Conservation (phyloP, 2,888 invertebrate species). For the Cyaniris semiargus region DNA sequence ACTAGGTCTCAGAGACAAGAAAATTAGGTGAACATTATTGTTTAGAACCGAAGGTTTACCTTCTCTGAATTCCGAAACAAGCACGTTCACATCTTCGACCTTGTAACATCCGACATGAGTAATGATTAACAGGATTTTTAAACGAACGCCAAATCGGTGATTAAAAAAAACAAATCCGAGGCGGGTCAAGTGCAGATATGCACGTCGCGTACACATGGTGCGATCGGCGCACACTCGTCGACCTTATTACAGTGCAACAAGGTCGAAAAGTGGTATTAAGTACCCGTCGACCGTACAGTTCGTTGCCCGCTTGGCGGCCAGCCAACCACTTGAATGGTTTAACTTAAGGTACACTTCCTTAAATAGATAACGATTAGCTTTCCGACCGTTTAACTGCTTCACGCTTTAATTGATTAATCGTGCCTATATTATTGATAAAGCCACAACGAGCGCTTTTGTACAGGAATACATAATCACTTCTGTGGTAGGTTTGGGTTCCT, state of each 20-base stretch:
- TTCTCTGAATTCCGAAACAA: background rate
- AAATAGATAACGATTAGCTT: conserved; percentile 62
- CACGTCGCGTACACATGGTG: background rate
- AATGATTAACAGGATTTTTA: background rate
- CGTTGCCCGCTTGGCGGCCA: conserved; percentile 63
- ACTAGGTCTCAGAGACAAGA: background rate
- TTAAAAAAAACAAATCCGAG: conserved; percentile 1
- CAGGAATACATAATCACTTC: background rate
- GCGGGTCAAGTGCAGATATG: conserved; percentile 16
- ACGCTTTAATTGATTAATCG: conserved; percentile 26
- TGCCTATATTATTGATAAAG: conserved; percentile 12
- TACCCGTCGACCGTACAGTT: conserved; percentile 65
- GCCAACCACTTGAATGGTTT: conserved; percentile 73
- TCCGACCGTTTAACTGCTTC: conserved; percentile 34
- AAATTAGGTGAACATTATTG: background rate
- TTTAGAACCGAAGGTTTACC: background rate
- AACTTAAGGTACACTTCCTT: conserved; percentile 67
- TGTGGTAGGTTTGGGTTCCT: background rate
- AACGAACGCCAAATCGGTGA: background rate
- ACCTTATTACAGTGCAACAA: conserved; percentile 11
- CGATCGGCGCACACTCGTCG: background rate
- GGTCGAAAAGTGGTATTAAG: conserved; percentile 45
- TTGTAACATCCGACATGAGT: background rate
- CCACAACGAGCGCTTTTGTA: background rate
- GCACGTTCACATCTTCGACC: background rate